Base-by-base conservation (phyloP, 2,888 invertebrate species). In the Leptopterna dolabrata region DNA sequence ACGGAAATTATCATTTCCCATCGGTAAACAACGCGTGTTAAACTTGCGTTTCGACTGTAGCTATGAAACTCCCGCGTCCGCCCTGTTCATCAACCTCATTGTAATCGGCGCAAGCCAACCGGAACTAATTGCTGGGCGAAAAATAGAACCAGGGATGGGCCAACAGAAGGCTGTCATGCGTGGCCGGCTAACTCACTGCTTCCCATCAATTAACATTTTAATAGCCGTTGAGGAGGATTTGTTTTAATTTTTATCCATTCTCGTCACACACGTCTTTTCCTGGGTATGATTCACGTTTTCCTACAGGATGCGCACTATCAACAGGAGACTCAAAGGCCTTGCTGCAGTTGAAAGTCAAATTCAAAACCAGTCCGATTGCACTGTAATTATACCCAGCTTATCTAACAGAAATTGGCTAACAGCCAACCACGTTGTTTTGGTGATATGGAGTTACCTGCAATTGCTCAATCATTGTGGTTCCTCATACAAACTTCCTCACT, bases 101-200 rank as follows among this genome's bases (percentile, higher is more conserved):
- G 63, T 63, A 63, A 27, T 11, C 1, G 63, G 24, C 24, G 27
- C 63, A 63, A 63, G 24, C 63, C 63, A 63, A 19, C 63, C 24
- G 63, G 63, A 63, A 63, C 63, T 63, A 63, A 63, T 63, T 63
- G 63, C 24, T 1, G 63, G 24, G 63, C 63, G 63, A 63, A 63
- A 63, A 63, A 63, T 63, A 63, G 63, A 63, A 63, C 24, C 63
- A 63, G 63, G 63, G 63, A 63, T 63, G 63, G 63, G 63, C 63
- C 63, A 63, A 63, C 63, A 63, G 24, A 19, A 9, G 9, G 63
- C 63, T 24, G 63, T 63, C 63, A 63, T 63, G 63, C 63, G 63
- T 63, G 63, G 3, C 13, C 19, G 63, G 24, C 63, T 63, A 63
- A 63, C 63, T 63, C 63, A 63, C 63, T 63, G 24, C 63, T 63